These are phyloP conservation scores for Bombus pascuorum DNA, from an alignment of 1,140 invertebrate species.

Conservation along the genomic window DNA sequence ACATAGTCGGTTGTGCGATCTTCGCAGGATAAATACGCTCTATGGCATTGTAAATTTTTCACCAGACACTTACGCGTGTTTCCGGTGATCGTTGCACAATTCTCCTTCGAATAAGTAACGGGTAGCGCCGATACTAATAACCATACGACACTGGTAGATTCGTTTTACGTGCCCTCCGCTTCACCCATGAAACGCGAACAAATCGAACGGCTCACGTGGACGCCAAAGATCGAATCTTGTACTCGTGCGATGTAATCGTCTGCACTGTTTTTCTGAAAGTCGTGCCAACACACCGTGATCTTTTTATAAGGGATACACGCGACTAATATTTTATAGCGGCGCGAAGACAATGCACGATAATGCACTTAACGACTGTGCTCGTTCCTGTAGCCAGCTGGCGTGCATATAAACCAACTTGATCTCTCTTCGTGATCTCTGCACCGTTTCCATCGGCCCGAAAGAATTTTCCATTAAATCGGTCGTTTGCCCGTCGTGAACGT, in stretches of 20 bases:
- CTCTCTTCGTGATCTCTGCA: constrained; percentile 6
- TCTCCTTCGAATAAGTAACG: constrained; percentile 39
- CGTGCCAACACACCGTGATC: neutral
- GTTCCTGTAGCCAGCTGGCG: neutral
- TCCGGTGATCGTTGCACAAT: neutral
- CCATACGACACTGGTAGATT: neutral
- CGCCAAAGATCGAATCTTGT: neutral
- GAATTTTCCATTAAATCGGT: constrained; percentile 41
- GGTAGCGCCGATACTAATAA: constrained; percentile 5
- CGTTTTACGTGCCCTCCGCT: neutral
- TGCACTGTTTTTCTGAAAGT: neutral
- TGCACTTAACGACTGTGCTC: constrained; percentile 10
- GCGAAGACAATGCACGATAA: constrained; percentile 51
- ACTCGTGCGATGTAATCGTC: neutral
- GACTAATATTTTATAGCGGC: constrained; percentile 39
- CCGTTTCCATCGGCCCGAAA: constrained; percentile 10
- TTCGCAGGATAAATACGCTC: constrained; percentile 20
- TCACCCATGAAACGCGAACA: neutral
- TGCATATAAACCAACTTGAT: constrained; percentile 21
- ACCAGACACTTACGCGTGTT: neutral
- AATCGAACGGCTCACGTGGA: neutral
- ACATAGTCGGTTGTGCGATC: neutral
- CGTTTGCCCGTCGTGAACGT: neutral
- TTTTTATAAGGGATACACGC: constrained; percentile 19
- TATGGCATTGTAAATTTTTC: constrained; percentile 28